Evolutionary conservation across 2,797 vertebrate species (phyloP).

Genomic region (Aphelocoma californica): DNA sequence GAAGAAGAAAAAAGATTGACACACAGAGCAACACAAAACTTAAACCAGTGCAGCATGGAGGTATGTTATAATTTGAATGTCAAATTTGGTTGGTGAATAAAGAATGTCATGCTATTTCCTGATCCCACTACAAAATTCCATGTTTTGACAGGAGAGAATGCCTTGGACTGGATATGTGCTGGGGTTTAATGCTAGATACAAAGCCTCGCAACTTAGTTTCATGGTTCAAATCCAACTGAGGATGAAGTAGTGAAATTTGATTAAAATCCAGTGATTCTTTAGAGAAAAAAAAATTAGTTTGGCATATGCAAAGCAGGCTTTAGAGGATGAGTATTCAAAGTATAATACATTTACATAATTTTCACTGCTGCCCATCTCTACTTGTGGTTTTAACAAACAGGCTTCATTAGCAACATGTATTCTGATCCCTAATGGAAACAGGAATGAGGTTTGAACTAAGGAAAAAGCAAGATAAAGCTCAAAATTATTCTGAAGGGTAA

Average conservation of each 20-base stretch:
- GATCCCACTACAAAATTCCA: background rate
- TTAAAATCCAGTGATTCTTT: conserved; percentile 1
- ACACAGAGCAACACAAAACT: background rate
- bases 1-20: background rate
- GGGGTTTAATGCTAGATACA: background rate
- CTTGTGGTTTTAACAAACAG: background rate
- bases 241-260: background rate
- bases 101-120: background rate
- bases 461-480: background rate
- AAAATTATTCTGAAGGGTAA: background rate
- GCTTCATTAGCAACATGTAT: background rate
- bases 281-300: background rate
- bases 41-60: background rate
- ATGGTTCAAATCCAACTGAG: background rate
- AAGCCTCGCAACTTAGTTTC: background rate
- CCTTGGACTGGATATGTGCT: background rate
- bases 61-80: background rate
- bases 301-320: background rate
- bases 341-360: background rate
- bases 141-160: background rate
- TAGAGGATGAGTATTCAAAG: background rate
- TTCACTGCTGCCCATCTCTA: background rate
- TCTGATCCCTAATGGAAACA: background rate
- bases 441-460: background rate
- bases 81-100: background rate